Percentiles rank a stretch among this genome's conserved stretches.
Evolutionary conservation across 2,888 invertebrate species (phyloP).

Genomic region (Xestoiulus laeticollis): DNA sequence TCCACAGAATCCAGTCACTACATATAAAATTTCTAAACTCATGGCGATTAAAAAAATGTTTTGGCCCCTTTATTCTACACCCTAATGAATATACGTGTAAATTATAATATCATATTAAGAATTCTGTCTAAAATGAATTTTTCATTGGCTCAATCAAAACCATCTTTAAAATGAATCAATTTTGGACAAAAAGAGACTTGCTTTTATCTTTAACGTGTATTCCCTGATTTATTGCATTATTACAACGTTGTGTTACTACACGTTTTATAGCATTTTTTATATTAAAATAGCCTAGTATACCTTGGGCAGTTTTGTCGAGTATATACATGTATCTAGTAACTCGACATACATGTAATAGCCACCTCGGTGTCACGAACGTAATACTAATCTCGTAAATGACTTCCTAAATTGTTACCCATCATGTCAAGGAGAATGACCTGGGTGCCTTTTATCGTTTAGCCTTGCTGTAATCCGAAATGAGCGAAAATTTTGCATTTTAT

Average conservation of each 20-base stretch:
- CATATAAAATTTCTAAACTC: no score
- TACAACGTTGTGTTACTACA: not conserved
- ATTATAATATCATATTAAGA: no score
- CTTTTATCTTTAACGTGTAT: not conserved
- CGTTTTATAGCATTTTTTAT: not conserved
- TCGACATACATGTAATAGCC: not conserved
- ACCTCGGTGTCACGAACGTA: slow-evolving; percentile 9
- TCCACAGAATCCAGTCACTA: no score
- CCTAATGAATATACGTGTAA: no score
- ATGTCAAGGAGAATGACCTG: not conserved
- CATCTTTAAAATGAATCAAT: no score
- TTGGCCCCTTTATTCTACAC: no score
- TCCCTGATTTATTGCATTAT: not conserved
- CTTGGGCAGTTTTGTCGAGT: not conserved
- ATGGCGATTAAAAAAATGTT: no score
- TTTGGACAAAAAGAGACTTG: not conserved
- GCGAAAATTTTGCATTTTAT: slow-evolving; percentile 28
- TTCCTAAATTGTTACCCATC: not conserved
- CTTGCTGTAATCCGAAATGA: not conserved
- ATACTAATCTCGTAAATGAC: slow-evolving; percentile 30
- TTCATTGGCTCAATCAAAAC: no score
- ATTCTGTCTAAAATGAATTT: no score
- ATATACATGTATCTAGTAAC: not conserved
- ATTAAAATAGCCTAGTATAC: no score
- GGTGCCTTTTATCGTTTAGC: not conserved